Conservation (phyloP, 2,797 vertebrate genomes). For the Scleropages formosus region DNA sequence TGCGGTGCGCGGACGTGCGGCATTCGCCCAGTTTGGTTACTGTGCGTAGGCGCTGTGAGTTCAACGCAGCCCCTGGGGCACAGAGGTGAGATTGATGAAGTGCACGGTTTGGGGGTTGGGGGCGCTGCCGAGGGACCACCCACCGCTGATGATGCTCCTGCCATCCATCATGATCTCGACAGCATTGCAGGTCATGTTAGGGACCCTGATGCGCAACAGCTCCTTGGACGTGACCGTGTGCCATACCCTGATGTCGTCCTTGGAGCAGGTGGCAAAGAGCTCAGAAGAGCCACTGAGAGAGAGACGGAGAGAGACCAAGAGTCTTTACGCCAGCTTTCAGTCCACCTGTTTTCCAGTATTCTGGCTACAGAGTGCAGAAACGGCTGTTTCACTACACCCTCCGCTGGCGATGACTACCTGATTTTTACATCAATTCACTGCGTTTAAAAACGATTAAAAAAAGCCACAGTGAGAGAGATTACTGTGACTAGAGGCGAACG, state of each 20-base stretch:
- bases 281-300: slow-evolving; percentile 73
- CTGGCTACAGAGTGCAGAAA: background rate
- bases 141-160: slow-evolving; percentile 85
- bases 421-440: too few relatives aligned
- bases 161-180: slow-evolving; percentile 78
- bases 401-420: slow-evolving; percentile 30
- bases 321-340: background rate
- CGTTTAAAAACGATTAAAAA: background rate
- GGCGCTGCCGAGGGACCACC: slow-evolving; percentile 16
- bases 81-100: background rate
- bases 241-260: slow-evolving; percentile 83
- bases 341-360: background rate
- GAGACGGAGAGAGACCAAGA: slow-evolving; percentile 20
- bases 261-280: slow-evolving; percentile 83
- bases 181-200: slow-evolving; percentile 80
- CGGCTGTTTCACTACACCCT: slow-evolving; percentile 39
- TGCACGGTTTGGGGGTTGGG: background rate
- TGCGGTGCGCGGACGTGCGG: background rate
- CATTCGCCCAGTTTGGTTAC: background rate
- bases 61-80: background rate
- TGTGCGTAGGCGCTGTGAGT: too few relatives aligned
- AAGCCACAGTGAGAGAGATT: background rate
- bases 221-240: slow-evolving; percentile 73
- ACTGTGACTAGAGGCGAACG: background rate
- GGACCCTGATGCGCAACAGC: slow-evolving; percentile 75